Conservation (phyloP, 2,888 invertebrate genomes). For the Polymixis flavicincta region DNA sequence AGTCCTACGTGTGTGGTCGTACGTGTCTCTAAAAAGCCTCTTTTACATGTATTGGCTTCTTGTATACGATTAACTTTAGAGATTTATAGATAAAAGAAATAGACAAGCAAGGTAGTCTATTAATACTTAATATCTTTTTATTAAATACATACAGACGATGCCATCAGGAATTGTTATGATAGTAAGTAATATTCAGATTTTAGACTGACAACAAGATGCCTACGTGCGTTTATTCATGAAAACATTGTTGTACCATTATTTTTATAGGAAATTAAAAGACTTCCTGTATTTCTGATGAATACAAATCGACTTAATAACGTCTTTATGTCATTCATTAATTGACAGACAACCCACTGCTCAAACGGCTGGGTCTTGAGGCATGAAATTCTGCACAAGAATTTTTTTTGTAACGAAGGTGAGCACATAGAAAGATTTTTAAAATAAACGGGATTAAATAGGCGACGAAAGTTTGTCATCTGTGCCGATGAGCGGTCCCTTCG, state of each 20-base stretch:
- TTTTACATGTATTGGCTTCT: no score
- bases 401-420: no score
- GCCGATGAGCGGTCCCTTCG: background rate
- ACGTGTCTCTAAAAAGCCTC: background rate
- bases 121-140: conserved; percentile 24
- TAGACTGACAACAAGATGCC: conserved; percentile 6
- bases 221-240: conserved; percentile 31
- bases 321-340: background rate
- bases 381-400: background rate
- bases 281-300: background rate
- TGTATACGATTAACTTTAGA: background rate
- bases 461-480: background rate
- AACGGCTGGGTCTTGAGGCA: background rate
- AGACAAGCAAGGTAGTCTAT: background rate
- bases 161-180: conserved; percentile 26
- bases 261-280: background rate
- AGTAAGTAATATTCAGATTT: conserved; percentile 12
- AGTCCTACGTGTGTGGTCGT: no score
- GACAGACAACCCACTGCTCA: background rate
- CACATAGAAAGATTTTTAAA: no score
- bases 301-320: background rate
- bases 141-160: conserved; percentile 9
- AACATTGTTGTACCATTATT: background rate
- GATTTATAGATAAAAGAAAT: background rate
- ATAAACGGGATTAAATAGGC: no score